phyloP scores from a whole-genome alignment of 92 coral and sea anemone species.

The Paramuricea clavata region DNA sequence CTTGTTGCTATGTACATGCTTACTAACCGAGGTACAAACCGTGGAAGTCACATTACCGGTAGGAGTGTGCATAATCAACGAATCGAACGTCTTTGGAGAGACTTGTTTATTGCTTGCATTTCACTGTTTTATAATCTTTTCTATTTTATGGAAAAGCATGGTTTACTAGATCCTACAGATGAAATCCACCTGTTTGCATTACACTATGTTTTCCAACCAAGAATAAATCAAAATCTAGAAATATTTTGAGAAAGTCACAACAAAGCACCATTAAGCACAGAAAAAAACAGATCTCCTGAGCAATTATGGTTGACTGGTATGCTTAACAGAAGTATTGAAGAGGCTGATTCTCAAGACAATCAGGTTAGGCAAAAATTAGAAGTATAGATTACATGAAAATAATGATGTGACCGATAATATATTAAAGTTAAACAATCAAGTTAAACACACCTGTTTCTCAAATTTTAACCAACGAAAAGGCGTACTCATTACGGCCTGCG shows the following conservation, averaged over 20 bases:
- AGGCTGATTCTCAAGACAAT: neutral
- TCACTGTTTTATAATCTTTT: constrained; percentile 51
- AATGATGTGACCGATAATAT: no score
- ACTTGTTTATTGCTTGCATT: constrained; percentile 54
- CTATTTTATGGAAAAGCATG: constrained; percentile 38
- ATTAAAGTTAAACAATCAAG: no score
- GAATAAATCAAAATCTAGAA: constrained; percentile 42
- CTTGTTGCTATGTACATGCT: constrained; percentile 56
- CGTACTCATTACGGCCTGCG: no score
- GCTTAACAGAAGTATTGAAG: constrained; percentile 10
- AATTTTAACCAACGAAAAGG: no score
- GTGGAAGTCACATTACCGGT: constrained; percentile 62
- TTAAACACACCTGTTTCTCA: no score
- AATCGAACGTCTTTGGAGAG: constrained; percentile 53
- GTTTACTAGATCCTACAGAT: constrained; percentile 1
- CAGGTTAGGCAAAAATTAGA: no score
- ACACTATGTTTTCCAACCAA: constrained; percentile 59
- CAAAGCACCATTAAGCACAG: constrained; percentile 58
- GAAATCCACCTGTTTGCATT: constrained; percentile 47
- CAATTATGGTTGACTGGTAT: constrained; percentile 62
- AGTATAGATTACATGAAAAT: no score
- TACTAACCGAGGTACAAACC: constrained; percentile 38
- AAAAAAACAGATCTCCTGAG: constrained; percentile 54
- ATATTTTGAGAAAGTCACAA: constrained; percentile 49
- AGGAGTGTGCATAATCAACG: constrained; percentile 52